Percentiles rank a stretch among this genome's conserved stretches.
These are phyloP conservation scores for Lerema accius DNA, from an alignment of 1,140 invertebrate genomes.

Conservation along the genomic window DNA sequence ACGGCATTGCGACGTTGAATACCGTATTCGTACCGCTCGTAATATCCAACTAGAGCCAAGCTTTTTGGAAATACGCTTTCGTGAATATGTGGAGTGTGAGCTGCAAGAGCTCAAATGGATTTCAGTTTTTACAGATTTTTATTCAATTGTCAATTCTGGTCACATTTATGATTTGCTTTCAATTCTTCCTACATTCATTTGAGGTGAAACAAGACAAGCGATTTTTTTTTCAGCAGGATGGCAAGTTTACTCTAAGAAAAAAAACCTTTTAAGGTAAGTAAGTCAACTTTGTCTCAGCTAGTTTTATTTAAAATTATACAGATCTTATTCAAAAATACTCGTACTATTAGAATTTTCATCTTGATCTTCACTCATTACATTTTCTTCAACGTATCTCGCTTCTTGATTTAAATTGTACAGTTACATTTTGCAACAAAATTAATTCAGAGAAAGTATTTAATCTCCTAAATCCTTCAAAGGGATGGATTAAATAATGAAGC, in stretches of 20 bases:
- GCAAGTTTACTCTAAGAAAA: too few relatives aligned
- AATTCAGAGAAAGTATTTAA: constrained; percentile 27
- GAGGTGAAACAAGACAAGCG: too few relatives aligned
- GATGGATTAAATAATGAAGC: constrained; percentile 21
- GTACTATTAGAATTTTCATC: not conserved
- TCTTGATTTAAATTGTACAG: constrained; percentile 8
- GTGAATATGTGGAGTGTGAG: constrained; percentile 8
- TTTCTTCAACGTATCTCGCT: not conserved
- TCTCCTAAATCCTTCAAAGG: constrained; percentile 23
- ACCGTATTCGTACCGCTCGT: not conserved
- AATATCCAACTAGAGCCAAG: constrained; percentile 2
- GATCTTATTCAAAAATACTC: not conserved
- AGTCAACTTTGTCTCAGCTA: too few relatives aligned
- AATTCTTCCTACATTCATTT: too few relatives aligned
- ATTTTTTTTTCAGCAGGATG: too few relatives aligned
- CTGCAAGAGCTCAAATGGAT: too few relatives aligned
- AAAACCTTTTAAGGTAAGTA: too few relatives aligned
- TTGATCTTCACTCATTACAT: constrained; percentile 12
- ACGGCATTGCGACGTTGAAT: not conserved
- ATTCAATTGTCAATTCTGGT: too few relatives aligned
- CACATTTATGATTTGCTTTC: too few relatives aligned
- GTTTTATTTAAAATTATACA: not conserved
- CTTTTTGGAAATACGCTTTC: constrained; percentile 13
- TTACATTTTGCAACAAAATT: constrained; percentile 11
- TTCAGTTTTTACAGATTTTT: too few relatives aligned